Percentiles rank a stretch among this genome's conserved stretches.
phyloP scores from a whole-genome alignment of 2,113 vertebrate species.

The Sinosuthora webbiana region DNA sequence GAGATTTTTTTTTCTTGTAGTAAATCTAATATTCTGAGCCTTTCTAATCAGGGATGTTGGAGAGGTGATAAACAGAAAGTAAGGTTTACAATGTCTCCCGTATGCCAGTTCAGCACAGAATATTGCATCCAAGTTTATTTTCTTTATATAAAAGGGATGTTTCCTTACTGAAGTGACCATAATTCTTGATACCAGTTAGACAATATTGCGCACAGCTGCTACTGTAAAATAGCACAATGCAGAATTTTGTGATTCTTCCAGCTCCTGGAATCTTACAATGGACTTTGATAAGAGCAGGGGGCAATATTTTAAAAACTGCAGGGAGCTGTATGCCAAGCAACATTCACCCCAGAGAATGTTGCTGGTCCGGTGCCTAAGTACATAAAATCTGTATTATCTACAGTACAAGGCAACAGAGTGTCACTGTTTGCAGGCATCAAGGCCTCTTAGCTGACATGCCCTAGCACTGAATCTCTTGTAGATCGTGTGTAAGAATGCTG shows the following conservation, averaged over 20 bases:
- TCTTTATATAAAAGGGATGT: background rate
- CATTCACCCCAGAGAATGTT: background rate
- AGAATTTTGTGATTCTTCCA: background rate
- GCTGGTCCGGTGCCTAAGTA: background rate
- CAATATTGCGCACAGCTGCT: background rate
- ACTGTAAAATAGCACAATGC: background rate
- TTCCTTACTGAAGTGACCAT: background rate
- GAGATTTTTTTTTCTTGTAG: background rate
- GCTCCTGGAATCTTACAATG: background rate
- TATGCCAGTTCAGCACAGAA: background rate
- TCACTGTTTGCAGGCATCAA: background rate
- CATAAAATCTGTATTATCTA: background rate
- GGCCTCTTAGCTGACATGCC: background rate
- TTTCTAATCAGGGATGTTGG: background rate
- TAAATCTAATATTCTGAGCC: background rate
- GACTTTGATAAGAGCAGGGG: background rate
- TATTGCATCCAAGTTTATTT: background rate
- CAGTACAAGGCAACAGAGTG: background rate
- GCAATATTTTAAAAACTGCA: background rate
- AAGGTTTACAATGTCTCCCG: background rate
- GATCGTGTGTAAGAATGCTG: background rate
- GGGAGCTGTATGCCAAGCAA: background rate
- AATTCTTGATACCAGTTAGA: background rate
- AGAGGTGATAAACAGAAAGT: background rate
- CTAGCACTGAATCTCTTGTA: background rate